Evolutionary conservation across 1,140 invertebrate genomes (phyloP).

Genomic region (Panagrolaimus sp.): DNA sequence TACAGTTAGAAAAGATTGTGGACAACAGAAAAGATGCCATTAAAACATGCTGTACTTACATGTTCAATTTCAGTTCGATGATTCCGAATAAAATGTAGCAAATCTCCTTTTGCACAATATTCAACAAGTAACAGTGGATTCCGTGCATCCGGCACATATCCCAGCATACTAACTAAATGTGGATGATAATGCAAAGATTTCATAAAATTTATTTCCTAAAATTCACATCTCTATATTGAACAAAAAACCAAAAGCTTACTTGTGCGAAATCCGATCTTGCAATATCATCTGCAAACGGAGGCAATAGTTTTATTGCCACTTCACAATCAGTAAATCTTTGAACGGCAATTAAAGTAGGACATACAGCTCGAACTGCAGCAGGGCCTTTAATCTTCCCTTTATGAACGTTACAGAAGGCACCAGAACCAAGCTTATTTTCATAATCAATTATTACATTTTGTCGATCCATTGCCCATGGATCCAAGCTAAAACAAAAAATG

Average conservation of each 20-base stretch:
- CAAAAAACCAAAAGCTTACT: no score
- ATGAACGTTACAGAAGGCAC: slow-evolving; percentile 47
- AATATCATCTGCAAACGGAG: slow-evolving; percentile 57
- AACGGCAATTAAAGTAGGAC: slow-evolving; percentile 13
- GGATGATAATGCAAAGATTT: slow-evolving; percentile 21
- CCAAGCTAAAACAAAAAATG: background rate
- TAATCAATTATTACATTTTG: slow-evolving; percentile 37
- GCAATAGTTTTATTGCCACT: slow-evolving; percentile 59
- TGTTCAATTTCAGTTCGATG: slow-evolving; percentile 34
- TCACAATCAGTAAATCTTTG: slow-evolving; percentile 44
- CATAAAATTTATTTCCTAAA: slow-evolving; percentile 50
- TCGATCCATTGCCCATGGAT: slow-evolving; percentile 36
- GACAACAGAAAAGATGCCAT: background rate
- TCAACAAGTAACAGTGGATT: slow-evolving; percentile 39
- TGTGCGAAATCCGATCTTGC: slow-evolving; percentile 57
- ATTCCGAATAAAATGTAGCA: slow-evolving; percentile 43
- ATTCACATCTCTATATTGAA: background rate
- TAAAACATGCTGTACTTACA: slow-evolving; percentile 17
- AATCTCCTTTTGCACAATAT: slow-evolving; percentile 44
- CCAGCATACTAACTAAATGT: slow-evolving; percentile 42
- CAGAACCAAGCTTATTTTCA: slow-evolving; percentile 43
- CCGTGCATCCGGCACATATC: slow-evolving; percentile 38
- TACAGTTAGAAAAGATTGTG: no score
- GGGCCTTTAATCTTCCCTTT: slow-evolving; percentile 33
- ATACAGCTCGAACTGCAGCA: slow-evolving; percentile 22